Conservation (phyloP, 2,797 vertebrate genomes). For the Clarias fuscus region DNA sequence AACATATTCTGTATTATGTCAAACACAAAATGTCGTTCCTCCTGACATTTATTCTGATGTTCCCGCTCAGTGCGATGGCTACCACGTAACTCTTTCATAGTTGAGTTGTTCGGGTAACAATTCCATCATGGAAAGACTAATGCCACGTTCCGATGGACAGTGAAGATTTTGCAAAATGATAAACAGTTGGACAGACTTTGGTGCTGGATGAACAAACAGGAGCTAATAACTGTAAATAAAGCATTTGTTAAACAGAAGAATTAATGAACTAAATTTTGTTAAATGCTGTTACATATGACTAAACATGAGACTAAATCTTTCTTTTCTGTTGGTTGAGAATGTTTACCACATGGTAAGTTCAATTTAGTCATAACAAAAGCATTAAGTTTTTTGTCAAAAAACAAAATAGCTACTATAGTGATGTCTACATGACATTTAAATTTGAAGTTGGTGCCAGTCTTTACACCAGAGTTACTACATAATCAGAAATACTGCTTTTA, state of each 20-base stretch:
- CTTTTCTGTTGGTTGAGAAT: not conserved
- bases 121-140: not conserved
- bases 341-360: no score
- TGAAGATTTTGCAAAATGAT: no score
- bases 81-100: not conserved
- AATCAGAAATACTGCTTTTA: not conserved
- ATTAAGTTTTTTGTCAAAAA: no score
- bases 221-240: constrained; percentile 4
- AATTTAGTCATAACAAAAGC: no score
- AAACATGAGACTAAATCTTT: not conserved
- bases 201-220: not conserved
- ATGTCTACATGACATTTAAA: not conserved
- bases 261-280: not conserved
- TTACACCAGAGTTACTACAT: not conserved
- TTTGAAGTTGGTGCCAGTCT: not conserved
- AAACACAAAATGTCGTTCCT: constrained; percentile 3
- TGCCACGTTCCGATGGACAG: not conserved
- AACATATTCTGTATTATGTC: not conserved
- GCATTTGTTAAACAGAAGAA: not conserved
- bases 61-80: not conserved
- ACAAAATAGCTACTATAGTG: no score
- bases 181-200: not conserved
- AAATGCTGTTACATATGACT: not conserved
- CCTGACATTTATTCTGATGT: not conserved
- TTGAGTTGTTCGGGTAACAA: not conserved